Evolutionary conservation across 2,888 invertebrate genomes (phyloP).

Genomic region (Amblyteles armatorius): DNA sequence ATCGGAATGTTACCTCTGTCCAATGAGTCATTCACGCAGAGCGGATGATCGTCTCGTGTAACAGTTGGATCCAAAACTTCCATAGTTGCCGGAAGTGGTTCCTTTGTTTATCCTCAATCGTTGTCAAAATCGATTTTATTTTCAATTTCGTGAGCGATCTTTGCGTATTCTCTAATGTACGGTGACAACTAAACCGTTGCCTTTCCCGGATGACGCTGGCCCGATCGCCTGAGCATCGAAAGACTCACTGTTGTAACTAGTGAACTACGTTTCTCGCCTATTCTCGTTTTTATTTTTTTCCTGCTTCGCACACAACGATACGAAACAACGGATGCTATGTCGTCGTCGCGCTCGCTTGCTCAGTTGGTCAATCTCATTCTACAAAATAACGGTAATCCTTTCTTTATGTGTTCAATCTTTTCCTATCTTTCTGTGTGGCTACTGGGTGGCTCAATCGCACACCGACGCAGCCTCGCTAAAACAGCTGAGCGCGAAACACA

Average conservation of each 20-base stretch:
- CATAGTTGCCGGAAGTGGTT: conserved; percentile 70
- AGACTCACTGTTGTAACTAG: conserved; percentile 1
- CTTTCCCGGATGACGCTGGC: conserved; percentile 55
- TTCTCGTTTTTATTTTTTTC: conserved; percentile 33
- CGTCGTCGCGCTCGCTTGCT: conserved; percentile 35
- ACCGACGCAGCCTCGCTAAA: neutral
- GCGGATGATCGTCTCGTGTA: conserved; percentile 81
- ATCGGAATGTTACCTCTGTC: conserved; percentile 77
- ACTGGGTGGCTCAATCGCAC: neutral
- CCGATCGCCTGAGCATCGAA: conserved; percentile 36
- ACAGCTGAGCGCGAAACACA: conserved; percentile 23
- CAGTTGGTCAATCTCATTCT: conserved; percentile 36
- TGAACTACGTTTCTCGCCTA: conserved; percentile 13
- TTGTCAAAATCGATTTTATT: conserved; percentile 16
- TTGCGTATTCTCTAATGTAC: neutral
- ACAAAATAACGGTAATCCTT: neutral
- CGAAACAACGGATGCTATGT: neutral
- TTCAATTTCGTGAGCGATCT: conserved; percentile 3
- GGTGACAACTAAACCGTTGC: neutral
- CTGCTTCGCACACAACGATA: neutral
- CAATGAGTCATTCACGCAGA: conserved; percentile 80
- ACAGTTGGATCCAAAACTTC: conserved; percentile 82
- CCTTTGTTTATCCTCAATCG: conserved; percentile 13
- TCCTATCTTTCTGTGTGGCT: neutral
- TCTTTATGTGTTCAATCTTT: neutral